A percentile compares a stretch with the other conserved stretches of the same genome.
Evolutionary conservation across 35 echinoderm and acorn worm species (phyloP).

Genomic region (Hemicentrotus pulcherrimus): DNA sequence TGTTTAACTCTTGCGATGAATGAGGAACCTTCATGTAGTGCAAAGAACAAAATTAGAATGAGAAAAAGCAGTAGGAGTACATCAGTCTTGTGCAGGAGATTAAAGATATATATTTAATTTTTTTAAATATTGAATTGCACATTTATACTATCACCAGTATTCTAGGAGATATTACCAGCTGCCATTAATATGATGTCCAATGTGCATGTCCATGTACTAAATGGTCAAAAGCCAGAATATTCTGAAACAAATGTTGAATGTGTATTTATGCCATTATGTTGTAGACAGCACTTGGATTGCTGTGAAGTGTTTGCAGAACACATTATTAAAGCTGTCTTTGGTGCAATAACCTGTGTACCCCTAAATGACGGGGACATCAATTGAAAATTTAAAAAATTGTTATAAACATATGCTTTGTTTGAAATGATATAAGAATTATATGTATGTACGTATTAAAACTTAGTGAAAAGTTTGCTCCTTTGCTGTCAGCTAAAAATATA

Average conservation of each 20-base stretch:
- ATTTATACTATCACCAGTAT: background rate
- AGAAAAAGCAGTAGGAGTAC: background rate
- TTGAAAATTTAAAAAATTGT: background rate
- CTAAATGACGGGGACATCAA: background rate
- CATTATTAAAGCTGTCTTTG: background rate
- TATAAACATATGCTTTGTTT: background rate
- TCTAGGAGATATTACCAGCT: background rate
- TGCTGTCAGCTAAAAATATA: background rate
- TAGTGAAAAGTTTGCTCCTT: background rate
- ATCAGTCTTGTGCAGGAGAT: background rate
- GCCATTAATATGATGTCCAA: background rate
- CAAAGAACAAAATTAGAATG: background rate
- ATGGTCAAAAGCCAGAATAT: background rate
- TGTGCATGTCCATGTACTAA: background rate
- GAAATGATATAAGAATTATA: background rate
- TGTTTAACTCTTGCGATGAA: background rate
- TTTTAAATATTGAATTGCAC: background rate
- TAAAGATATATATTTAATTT: background rate
- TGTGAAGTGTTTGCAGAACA: background rate
- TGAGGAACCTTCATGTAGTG: background rate
- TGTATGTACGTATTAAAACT: background rate
- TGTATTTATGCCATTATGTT: background rate
- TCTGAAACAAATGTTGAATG: background rate
- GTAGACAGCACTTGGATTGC: background rate
- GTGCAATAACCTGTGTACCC: background rate